These are phyloP conservation scores for Ammospiza maritima DNA, from an alignment of 2,797 vertebrate genomes.

Conservation along the genomic window DNA sequence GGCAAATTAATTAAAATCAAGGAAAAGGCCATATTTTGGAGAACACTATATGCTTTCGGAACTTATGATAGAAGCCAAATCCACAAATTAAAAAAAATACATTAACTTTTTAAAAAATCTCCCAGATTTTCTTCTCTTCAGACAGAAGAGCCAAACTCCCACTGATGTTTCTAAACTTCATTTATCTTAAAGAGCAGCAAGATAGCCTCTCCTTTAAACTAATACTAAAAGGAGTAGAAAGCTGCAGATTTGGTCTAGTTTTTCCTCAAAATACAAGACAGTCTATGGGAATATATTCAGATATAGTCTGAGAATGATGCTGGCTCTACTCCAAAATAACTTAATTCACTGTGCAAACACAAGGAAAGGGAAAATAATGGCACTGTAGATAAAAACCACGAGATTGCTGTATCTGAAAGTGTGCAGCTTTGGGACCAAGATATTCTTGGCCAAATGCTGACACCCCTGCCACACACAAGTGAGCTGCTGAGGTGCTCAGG, in stretches of 20 bases:
- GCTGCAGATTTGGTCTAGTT: not conserved
- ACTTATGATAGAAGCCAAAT: not conserved
- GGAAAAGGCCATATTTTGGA: not conserved
- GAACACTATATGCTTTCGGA: not conserved
- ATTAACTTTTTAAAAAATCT: not conserved
- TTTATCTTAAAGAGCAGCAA: not conserved
- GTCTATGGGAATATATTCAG: slow-evolving; percentile 29
- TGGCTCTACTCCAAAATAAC: slow-evolving; percentile 47
- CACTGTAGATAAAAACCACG: slow-evolving; percentile 3
- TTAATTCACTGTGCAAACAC: slow-evolving; percentile 48
- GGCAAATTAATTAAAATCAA: not conserved
- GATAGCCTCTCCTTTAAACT: slow-evolving; percentile 6
- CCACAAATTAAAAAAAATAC: not conserved
- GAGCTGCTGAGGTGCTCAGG: not conserved
- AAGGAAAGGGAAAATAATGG: slow-evolving; percentile 44
- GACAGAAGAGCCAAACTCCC: not conserved
- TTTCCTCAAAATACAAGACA: slow-evolving; percentile 7
- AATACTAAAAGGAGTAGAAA: not conserved
- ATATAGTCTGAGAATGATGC: not conserved
- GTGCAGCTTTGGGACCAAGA: not conserved
- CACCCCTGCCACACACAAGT: not conserved
- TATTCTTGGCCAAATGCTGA: slow-evolving; percentile 33
- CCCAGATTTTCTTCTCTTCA: not conserved
- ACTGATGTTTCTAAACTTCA: not conserved
- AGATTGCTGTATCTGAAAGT: slow-evolving; percentile 7